These are phyloP conservation scores for Thinocorus orbignyianus DNA, from an alignment of 2,113 vertebrate species.

Conservation along the genomic window DNA sequence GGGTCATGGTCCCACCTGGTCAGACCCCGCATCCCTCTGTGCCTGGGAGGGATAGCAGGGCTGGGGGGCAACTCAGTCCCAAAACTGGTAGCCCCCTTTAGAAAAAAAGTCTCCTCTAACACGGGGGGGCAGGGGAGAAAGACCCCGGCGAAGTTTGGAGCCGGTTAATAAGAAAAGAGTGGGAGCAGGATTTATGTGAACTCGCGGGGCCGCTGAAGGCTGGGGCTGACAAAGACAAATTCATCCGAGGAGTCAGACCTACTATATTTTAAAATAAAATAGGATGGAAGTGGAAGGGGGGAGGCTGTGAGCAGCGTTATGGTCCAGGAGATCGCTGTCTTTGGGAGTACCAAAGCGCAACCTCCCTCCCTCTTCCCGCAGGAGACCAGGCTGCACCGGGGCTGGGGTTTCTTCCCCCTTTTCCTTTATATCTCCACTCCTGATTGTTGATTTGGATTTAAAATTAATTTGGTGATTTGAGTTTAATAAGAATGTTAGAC, in stretches of 20 bases:
- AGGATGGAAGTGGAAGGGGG: neutral
- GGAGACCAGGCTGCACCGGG: neutral
- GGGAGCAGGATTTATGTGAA: neutral
- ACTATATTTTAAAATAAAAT: neutral
- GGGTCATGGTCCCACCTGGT: neutral
- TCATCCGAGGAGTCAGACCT: neutral
- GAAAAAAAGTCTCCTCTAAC: neutral
- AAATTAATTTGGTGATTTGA: constrained; percentile 75
- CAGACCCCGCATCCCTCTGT: rapidly evolving
- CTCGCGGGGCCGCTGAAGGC: neutral
- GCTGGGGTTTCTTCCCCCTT: too few species aligned
- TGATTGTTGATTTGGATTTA: constrained; percentile 66
- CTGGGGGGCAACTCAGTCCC: neutral
- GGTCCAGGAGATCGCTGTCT: neutral
- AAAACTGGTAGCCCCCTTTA: neutral
- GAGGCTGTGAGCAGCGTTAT: neutral
- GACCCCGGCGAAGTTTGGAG: rapidly evolving
- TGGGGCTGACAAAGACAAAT: constrained; percentile 14
- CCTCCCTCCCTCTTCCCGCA: neutral
- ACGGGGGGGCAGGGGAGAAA: rapidly evolving
- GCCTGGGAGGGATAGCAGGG: rapidly evolving
- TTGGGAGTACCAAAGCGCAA: neutral
- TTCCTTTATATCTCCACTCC: neutral
- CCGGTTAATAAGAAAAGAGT: neutral
- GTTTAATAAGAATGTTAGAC: constrained; percentile 79